Conservation (phyloP, 2,113 vertebrate genomes). For the Rhodinocichla rosea region DNA sequence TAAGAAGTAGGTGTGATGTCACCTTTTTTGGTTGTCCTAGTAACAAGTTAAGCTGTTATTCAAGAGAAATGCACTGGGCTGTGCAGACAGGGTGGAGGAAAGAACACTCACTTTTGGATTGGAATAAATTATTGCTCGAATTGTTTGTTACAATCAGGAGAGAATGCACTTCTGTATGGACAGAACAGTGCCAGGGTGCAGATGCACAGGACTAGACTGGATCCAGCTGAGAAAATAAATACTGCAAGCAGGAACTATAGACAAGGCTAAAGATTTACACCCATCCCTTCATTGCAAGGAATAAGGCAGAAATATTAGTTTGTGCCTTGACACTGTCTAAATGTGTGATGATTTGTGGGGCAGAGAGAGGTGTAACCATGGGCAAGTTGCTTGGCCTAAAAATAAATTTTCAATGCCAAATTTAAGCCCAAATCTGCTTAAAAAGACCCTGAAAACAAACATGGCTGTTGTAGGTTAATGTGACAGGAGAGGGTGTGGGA, state of each 20-base stretch:
- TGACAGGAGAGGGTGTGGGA: neutral
- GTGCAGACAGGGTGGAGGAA: neutral
- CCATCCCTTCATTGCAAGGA: neutral
- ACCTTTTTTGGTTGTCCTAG: slow-evolving; percentile 37
- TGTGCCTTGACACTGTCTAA: neutral
- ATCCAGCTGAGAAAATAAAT: neutral
- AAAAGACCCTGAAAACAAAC: neutral
- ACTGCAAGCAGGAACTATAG: neutral
- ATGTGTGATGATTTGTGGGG: too few species aligned
- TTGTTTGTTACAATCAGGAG: neutral
- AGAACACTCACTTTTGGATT: neutral
- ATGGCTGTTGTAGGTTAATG: neutral
- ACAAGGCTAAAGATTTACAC: neutral
- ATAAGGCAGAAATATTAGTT: neutral
- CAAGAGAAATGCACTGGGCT: neutral
- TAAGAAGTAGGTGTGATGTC: slow-evolving; percentile 12
- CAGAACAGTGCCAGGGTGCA: neutral
- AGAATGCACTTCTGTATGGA: neutral
- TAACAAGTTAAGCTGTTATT: slow-evolving; percentile 22
- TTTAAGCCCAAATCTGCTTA: neutral
- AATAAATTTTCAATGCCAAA: neutral
- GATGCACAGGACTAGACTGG: neutral
- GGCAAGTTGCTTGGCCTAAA: neutral
- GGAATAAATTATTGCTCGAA: neutral
- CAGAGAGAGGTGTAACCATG: neutral